These are phyloP conservation scores for Nephrotoma guestfalica DNA, from an alignment of 2,888 invertebrate species.

Conservation along the genomic window DNA sequence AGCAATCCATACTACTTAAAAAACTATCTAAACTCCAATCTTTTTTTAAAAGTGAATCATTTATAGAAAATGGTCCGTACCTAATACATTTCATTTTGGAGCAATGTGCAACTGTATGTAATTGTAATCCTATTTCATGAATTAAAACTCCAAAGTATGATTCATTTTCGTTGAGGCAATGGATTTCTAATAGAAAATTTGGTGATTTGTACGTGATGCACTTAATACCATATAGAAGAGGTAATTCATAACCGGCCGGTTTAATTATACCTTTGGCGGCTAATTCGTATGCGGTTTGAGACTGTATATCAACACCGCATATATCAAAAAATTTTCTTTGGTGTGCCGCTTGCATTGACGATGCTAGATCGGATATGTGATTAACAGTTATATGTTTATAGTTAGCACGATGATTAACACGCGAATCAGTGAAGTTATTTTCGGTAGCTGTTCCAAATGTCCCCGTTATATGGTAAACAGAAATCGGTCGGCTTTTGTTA, in stretches of 20 bases:
- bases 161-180: conserved; percentile 74
- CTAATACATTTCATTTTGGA: conserved; percentile 64
- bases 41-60: conserved; percentile 62
- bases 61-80: conserved; percentile 64
- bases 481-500: conserved; percentile 43
- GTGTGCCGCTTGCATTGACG: conserved; percentile 71
- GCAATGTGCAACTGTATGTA: conserved; percentile 70
- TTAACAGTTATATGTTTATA: conserved; percentile 53
- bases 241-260: conserved; percentile 51
- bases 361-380: conserved; percentile 57
- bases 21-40: conserved; percentile 66
- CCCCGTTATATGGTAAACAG: conserved; percentile 61
- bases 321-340: conserved; percentile 71
- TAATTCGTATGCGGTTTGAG: conserved; percentile 80
- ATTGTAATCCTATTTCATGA: conserved; percentile 65
- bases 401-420: conserved; percentile 51
- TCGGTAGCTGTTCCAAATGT: conserved; percentile 62
- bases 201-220: conserved; percentile 71
- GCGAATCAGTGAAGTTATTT: conserved; percentile 54
- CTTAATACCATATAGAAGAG: conserved; percentile 74
- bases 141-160: conserved; percentile 61
- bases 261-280: conserved; percentile 69
- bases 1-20: not conserved
- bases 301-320: conserved; percentile 67
- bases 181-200: conserved; percentile 75